Base-by-base conservation (phyloP, 2,113 vertebrate genomes). In the Epinephelus lanceolatus region DNA sequence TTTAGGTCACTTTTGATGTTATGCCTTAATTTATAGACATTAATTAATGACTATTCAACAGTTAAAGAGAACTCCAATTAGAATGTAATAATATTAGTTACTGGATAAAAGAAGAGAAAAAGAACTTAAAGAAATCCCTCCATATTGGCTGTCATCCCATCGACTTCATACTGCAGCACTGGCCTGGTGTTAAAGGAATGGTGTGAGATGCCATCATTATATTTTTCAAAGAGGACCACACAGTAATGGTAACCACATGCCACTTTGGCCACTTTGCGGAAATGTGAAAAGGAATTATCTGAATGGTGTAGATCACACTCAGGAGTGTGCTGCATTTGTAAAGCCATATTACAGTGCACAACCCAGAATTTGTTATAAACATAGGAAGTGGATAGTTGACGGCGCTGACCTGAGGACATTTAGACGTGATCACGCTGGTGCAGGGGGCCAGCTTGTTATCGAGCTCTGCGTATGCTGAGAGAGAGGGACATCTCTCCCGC, bases 201-300 rank as follows among this genome's bases (percentile, higher is more conserved):
- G 69, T 75, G 82, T 80, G 40, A 84, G 71, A 93, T 89, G 55
- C 68, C 76, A 86, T 93, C 90, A 93, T 93, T 92, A 91, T 83
- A 87, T 86, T 86, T 81, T 67, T 80, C 74, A 80, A 71, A 67
- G 67, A 80, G 81, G 82, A 75, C 76, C 65, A 65, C 78, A 75
- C 78, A 70, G 78, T 91, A 86, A 90, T 89, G 71, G 91, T 49
- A 92, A 90, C 88, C 87, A 88, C 89, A 89, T 86, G 84, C 89
- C 91, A 93, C 86, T 93, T 91, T 85, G 69, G 87, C 70, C 86
- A 91, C 88, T 94, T 92, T 86, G 85, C 52, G 77, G 85, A 92
- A 92, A 93, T 85, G 84, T 92, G 90, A 42, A 88, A 87, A 80
- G 81, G 59, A 87, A 92, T 91, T 86, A 92, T 84, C 73, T 75